Percentiles rank a stretch among this genome's conserved stretches.
Conservation (phyloP, 35 echinoderm and acorn worm species). For the Hemicentrotus pulcherrimus region DNA sequence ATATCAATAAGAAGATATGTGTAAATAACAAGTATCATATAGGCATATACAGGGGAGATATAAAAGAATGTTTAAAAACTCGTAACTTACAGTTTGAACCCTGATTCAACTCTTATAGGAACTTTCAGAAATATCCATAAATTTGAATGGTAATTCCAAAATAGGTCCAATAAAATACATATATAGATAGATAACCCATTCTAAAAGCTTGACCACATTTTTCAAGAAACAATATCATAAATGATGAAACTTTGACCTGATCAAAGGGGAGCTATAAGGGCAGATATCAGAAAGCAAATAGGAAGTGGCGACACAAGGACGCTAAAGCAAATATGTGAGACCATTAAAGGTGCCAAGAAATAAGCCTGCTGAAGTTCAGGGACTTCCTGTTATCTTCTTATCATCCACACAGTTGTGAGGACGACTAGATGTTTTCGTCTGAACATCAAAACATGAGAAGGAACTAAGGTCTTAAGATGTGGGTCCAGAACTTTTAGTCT, state of each 20-base stretch:
- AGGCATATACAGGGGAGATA: not conserved
- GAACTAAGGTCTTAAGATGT: not conserved
- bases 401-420: not conserved
- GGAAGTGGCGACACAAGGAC: slow-evolving; percentile 37
- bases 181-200: not conserved
- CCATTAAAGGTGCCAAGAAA: slow-evolving; percentile 17
- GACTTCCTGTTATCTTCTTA: slow-evolving; percentile 12
- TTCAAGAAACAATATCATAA: slow-evolving; percentile 3
- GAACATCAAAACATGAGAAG: not conserved
- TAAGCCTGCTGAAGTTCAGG: not conserved
- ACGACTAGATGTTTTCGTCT: not conserved
- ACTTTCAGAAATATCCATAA: not conserved
- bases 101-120: not conserved
- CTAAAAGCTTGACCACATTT: not conserved
- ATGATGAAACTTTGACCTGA: not conserved
- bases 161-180: not conserved
- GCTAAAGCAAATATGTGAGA: not conserved
- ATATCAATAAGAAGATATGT: no score
- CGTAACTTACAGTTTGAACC: not conserved
- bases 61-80: not conserved
- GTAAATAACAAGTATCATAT: no score
- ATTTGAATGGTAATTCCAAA: not conserved
- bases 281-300: slow-evolving; percentile 46
- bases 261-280: not conserved
- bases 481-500: not conserved